Percentiles rank a stretch among this genome's conserved stretches.
Conservation (phyloP, 2,113 vertebrate genomes). For the Harpagus bidentatus region DNA sequence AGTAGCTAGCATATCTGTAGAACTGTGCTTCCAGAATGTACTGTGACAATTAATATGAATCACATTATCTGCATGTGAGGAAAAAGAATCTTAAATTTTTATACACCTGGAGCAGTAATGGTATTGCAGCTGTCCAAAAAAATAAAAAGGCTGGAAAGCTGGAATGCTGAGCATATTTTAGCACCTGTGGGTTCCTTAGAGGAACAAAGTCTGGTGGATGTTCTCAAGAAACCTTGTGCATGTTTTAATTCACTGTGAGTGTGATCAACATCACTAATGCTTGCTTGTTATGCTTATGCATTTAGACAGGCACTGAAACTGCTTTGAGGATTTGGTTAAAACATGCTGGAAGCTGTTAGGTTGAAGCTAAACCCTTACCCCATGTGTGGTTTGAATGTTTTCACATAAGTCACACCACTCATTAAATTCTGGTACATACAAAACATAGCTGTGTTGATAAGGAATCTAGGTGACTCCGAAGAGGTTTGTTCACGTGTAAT, state of each 20-base stretch:
- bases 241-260: background rate
- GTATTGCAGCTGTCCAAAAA: background rate
- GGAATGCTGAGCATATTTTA: background rate
- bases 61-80: background rate
- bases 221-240: background rate
- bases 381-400: background rate
- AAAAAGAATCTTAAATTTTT: background rate
- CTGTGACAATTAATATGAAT: background rate
- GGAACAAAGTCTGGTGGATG: background rate
- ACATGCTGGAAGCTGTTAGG: background rate
- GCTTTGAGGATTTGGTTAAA: background rate
- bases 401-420: background rate
- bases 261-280: background rate
- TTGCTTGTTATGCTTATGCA: background rate
- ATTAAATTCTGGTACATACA: background rate
- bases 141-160: background rate
- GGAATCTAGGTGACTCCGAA: background rate
- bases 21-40: background rate
- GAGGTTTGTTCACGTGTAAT: background rate
- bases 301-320: background rate
- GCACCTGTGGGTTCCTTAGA: background rate
- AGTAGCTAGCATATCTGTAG: background rate
- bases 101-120: background rate
- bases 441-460: background rate
- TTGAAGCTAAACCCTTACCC: background rate